Base-by-base conservation (phyloP, 2,888 invertebrate species). In the Lasioglossum leucozonium region DNA sequence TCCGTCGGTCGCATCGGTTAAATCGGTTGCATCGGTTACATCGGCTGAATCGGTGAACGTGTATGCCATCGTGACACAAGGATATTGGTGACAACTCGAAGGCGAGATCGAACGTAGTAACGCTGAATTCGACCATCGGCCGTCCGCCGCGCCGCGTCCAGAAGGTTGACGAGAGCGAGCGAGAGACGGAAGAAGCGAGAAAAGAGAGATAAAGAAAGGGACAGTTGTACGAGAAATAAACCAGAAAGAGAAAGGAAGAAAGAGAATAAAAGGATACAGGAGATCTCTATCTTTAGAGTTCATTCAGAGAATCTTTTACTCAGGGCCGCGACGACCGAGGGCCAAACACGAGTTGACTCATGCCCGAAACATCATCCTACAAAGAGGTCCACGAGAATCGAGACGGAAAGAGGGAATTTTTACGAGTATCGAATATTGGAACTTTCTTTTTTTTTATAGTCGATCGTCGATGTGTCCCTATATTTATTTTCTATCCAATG, bases 261-360 rank as follows among this genome's bases (percentile, higher is more conserved):
- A 44, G 81, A 78, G 69, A 67, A 72, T 47, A 71, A 76, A 78
- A 81, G 72, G 69, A 44, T 58, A 67, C 74, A 77, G 40, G 81
- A 74, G 77, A 71, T 34, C 87, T 91, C 92, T 93, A 93, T 93
- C 92, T 93, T 93, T 92, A 92, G 93, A 92, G 81, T 92, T 93
- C 93, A 92, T 93, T 93, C 91, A 93, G 91, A 91, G 92, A 91
- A 92, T 92, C 91, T 92, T 91, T 88, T 78, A 87, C 88, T 84
- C 85, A 80, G 81, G 78, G 75, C 44, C 82, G 79, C 76, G 75
- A 42, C 82, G 81, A 78, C 76, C 40, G 78, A 82, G 85, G 81
- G 72, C 79, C 91, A 91, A 90, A 91, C 89, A 87, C 81, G 83
- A 88, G 88, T 84, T 90, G 92, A 91, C 89, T 92, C 91, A 88